A percentile compares a stretch with the other conserved stretches of the same genome.
Conservation (phyloP, 2,888 invertebrate species). For the Spisula solida region DNA sequence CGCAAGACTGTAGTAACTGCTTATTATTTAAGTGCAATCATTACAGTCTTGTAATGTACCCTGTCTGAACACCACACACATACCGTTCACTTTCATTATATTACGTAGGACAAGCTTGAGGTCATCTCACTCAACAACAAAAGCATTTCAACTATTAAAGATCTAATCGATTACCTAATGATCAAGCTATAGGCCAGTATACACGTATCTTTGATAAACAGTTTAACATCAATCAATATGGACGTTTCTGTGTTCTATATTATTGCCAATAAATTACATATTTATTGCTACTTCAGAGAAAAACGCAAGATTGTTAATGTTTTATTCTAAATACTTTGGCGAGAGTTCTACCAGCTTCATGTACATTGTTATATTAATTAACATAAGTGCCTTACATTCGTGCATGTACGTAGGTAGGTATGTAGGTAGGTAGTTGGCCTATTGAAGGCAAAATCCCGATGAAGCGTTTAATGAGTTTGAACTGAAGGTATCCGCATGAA, state of each 20-base stretch:
- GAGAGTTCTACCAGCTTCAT: background rate
- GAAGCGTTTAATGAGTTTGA: background rate
- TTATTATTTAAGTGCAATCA: too few relatives aligned
- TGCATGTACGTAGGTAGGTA: too few relatives aligned
- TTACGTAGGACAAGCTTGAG: background rate
- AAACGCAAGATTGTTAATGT: background rate
- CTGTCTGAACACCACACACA: background rate
- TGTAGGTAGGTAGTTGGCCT: too few relatives aligned
- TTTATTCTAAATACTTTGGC: slow-evolving; percentile 16
- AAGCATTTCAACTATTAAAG: background rate
- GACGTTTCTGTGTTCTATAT: background rate
- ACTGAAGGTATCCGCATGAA: background rate
- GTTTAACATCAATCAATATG: background rate
- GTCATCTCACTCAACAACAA: background rate
- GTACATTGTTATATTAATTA: slow-evolving; percentile 22
- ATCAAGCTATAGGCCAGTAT: background rate
- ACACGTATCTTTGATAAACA: background rate
- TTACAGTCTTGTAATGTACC: too few relatives aligned
- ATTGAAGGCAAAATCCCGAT: background rate
- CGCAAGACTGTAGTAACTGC: too few relatives aligned
- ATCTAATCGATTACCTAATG: background rate
- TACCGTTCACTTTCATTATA: background rate
- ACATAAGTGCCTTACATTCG: background rate
- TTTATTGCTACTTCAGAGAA: background rate
- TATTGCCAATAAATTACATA: slow-evolving; percentile 7